phyloP scores from a whole-genome alignment of 2,113 vertebrate species.

The Leptosomus discolor region DNA sequence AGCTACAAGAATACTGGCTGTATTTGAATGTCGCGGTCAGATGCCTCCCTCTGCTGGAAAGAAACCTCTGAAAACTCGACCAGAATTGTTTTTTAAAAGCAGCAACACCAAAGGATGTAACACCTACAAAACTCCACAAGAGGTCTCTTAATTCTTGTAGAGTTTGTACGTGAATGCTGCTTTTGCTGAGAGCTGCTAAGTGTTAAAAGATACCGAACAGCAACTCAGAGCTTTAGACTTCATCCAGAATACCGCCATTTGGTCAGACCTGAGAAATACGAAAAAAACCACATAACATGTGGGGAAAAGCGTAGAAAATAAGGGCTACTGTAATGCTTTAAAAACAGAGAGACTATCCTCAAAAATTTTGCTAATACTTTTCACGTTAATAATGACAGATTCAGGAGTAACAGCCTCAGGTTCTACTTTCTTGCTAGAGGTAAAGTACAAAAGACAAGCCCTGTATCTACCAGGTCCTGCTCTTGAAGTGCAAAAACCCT shows the following conservation, averaged over 20 bases:
- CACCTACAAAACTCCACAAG: neutral
- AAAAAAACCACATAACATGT: accelerated
- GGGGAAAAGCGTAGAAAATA: neutral
- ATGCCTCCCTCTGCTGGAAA: constrained; percentile 77
- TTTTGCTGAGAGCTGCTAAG: neutral
- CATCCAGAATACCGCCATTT: neutral
- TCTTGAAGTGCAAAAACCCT: neutral
- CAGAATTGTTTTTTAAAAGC: neutral
- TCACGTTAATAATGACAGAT: neutral
- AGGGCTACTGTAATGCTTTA: neutral
- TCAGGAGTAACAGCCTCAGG: neutral
- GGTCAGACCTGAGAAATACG: neutral
- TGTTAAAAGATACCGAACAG: neutral
- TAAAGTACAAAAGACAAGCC: neutral
- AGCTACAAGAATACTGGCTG: constrained; percentile 32
- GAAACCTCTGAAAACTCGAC: neutral
- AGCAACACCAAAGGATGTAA: neutral
- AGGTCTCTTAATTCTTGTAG: neutral
- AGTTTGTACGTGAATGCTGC: neutral
- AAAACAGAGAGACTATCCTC: neutral
- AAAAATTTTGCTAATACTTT: neutral
- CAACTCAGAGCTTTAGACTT: neutral
- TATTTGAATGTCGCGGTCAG: constrained; percentile 40
- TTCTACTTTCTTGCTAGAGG: neutral
- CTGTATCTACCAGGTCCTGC: neutral